Conservation (phyloP, 2,888 invertebrate species). For the Stomorhina lunata region DNA sequence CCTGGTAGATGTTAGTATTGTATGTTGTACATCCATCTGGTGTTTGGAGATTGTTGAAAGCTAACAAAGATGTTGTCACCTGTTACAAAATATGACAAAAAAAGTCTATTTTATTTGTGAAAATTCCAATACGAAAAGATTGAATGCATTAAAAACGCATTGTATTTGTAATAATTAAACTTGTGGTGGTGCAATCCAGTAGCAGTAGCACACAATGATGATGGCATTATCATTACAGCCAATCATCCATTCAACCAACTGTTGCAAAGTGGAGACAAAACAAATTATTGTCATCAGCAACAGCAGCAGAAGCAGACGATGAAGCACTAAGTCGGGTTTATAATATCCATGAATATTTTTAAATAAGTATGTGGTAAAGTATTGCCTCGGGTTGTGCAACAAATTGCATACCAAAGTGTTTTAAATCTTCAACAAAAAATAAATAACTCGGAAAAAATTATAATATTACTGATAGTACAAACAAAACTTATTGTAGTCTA, state of each 20-base stretch:
- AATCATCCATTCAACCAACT: no score
- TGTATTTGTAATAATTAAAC: conserved; percentile 48
- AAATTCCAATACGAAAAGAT: no score
- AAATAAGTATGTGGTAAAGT: background rate
- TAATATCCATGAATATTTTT: no score
- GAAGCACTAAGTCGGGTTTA: background rate
- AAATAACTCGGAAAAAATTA: conserved; percentile 28
- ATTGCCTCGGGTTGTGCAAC: conserved; percentile 52
- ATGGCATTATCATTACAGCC: conserved; percentile 26
- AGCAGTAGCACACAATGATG: conserved; percentile 18
- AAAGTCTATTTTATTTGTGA: background rate
- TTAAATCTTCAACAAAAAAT: conserved; percentile 7
- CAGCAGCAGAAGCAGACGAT: conserved; percentile 25
- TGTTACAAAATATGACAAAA: background rate
- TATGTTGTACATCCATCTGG: background rate
- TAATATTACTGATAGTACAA: conserved; percentile 29
- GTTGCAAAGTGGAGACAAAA: conserved; percentile 40
- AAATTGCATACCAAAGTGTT: conserved; percentile 55
- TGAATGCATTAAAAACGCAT: conserved; percentile 52
- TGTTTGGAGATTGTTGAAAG: background rate
- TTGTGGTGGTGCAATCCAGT: conserved; percentile 48
- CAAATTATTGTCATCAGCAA: conserved; percentile 62
- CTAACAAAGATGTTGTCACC: conserved; percentile 39
- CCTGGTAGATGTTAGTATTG: background rate
- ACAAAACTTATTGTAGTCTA: conserved; percentile 30